phyloP scores from a whole-genome alignment of 2,888 invertebrate genomes.

The Arrhopalites spinosus region DNA sequence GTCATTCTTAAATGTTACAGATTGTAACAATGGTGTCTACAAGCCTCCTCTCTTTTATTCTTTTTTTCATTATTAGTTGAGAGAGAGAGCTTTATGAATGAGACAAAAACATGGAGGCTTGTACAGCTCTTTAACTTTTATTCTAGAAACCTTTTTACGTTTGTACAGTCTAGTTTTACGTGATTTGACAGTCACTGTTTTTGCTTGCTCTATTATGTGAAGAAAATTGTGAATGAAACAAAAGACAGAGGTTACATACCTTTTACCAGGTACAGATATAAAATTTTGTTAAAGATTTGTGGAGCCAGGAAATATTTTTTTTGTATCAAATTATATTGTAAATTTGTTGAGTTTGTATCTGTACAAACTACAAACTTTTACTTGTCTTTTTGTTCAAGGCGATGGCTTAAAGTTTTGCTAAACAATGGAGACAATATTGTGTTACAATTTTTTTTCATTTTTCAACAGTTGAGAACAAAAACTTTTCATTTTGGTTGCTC shows the following conservation, averaged over 20 bases:
- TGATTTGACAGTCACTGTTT: slow-evolving; percentile 28
- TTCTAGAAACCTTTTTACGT: background rate
- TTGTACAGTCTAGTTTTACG: background rate
- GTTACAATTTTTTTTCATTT: background rate
- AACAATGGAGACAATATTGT: slow-evolving; percentile 15
- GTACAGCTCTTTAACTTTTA: background rate
- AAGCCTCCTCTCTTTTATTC: background rate
- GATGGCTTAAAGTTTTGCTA: slow-evolving; percentile 9
- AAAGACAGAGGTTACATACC: background rate
- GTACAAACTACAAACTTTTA: background rate
- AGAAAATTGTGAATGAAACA: slow-evolving; percentile 20
- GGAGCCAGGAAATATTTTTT: slow-evolving; percentile 3
- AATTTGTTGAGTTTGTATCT: slow-evolving; percentile 1
- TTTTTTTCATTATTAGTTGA: no score
- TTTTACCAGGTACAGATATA: background rate
- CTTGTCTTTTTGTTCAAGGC: slow-evolving; percentile 6
- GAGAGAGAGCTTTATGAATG: slow-evolving; percentile 3
- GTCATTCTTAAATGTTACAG: slow-evolving; percentile 5
- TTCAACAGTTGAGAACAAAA: background rate
- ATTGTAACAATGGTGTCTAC: background rate
- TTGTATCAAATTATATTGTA: slow-evolving; percentile 6
- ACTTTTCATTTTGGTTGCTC: slow-evolving; percentile 13
- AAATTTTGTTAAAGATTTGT: no score
- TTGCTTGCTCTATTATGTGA: slow-evolving; percentile 10
- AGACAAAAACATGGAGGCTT: background rate